Percentiles rank a stretch among this genome's conserved stretches.
These are phyloP conservation scores for Thecocarcelia acutangulata DNA, from an alignment of 2,888 invertebrate species.

Conservation along the genomic window DNA sequence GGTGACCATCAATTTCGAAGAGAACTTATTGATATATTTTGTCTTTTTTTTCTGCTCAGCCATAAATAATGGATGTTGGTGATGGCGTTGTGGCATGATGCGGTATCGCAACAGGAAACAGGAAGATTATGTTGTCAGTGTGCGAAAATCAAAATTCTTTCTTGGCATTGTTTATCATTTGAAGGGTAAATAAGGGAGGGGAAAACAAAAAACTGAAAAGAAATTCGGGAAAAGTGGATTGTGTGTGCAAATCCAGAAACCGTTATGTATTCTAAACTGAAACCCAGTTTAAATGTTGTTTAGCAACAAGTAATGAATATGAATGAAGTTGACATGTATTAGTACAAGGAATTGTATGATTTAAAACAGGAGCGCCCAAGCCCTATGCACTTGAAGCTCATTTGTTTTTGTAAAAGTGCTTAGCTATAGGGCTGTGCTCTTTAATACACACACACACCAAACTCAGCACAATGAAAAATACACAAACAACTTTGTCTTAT, in stretches of 20 bases:
- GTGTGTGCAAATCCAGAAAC: conserved; percentile 48
- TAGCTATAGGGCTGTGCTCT: no score
- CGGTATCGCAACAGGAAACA: conserved; percentile 58
- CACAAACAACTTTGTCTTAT: no score
- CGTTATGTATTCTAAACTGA: conserved; percentile 44
- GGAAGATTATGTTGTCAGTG: conserved; percentile 69
- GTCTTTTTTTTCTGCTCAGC: conserved; percentile 9
- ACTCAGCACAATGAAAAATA: no score
- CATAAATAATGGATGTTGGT: conserved; percentile 18
- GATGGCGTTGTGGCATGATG: conserved; percentile 35
- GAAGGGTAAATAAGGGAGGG: conserved; percentile 39
- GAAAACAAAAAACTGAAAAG: neutral
- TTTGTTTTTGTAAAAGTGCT: no score
- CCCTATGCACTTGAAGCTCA: no score
- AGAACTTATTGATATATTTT: conserved; percentile 33
- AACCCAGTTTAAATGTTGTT: conserved; percentile 54
- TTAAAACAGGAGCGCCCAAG: no score
- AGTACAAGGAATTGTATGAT: neutral
- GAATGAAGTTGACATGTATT: conserved; percentile 41
- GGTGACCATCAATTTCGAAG: conserved; percentile 41
- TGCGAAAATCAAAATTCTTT: conserved; percentile 61
- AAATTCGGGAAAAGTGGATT: conserved; percentile 30
- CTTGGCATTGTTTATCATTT: conserved; percentile 59
- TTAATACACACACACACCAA: no score
- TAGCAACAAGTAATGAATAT: conserved; percentile 55